These are phyloP conservation scores for Stigmatopora argus DNA, from an alignment of 2,113 vertebrate species.

Conservation along the genomic window DNA sequence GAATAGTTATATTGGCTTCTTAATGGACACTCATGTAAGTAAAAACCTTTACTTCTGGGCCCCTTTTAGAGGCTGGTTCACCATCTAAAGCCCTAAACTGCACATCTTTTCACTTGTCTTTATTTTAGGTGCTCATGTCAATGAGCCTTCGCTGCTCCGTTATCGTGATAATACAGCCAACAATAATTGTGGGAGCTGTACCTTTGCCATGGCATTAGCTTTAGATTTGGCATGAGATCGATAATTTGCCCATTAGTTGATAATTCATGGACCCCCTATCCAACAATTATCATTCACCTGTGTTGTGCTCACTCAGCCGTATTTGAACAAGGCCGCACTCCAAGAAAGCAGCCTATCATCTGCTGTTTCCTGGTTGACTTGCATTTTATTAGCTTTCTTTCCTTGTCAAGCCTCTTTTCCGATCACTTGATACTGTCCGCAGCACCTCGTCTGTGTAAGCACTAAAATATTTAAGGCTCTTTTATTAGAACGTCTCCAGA, in stretches of 20 bases:
- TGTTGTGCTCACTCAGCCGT: constrained; percentile 11
- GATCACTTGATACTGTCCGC: constrained; percentile 51
- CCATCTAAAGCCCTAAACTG: constrained; percentile 10
- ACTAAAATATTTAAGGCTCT: constrained; percentile 60
- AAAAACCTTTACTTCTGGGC: constrained; percentile 10
- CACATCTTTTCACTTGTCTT: constrained; percentile 37
- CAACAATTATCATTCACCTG: constrained; percentile 2
- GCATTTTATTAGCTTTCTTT: constrained; percentile 62
- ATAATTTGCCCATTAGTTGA: too few relatives aligned
- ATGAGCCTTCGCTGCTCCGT: constrained; percentile 21
- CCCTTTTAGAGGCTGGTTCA: constrained; percentile 13
- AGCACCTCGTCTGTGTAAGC: constrained; percentile 47
- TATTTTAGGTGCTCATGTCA: constrained; percentile 21
- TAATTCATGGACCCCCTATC: background rate
- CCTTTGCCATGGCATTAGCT: background rate
- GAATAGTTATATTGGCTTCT: background rate
- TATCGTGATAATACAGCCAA: constrained; percentile 47
- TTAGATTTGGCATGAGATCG: background rate
- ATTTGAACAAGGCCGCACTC: constrained; percentile 15
- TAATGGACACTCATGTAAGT: background rate
- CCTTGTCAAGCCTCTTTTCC: constrained; percentile 28
- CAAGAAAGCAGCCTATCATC: constrained; percentile 35
- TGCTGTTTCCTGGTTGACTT: constrained; percentile 28
- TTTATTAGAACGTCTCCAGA: constrained; percentile 53
- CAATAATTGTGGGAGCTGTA: constrained; percentile 27